Percentiles rank a stretch among this genome's conserved stretches.
Conservation (phyloP, 2,888 invertebrate species). For the Macrosiphum euphorbiae region DNA sequence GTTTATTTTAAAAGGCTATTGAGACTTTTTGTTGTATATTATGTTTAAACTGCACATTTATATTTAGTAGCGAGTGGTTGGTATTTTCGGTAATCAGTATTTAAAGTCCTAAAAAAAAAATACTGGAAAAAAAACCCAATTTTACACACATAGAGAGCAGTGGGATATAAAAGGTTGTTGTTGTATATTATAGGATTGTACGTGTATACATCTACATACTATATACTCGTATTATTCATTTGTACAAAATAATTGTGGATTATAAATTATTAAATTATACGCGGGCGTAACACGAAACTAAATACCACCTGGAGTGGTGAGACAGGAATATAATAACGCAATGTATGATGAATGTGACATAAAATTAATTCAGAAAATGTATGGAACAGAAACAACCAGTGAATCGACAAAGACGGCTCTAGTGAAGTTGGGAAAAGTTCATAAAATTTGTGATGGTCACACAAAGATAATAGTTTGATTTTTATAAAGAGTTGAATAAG, state of each 20-base stretch:
- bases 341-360: background rate
- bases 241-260: background rate
- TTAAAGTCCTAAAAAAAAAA: background rate
- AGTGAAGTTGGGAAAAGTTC: background rate
- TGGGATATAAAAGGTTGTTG: slow-evolving; percentile 24
- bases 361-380: background rate
- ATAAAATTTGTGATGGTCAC: background rate
- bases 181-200: background rate
- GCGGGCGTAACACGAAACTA: background rate
- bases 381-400: background rate
- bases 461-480: background rate
- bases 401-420: background rate
- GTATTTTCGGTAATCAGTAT: background rate
- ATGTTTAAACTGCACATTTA: background rate
- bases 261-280: background rate
- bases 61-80: background rate
- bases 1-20: background rate
- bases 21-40: background rate
- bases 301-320: background rate
- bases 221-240: background rate
- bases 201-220: background rate
- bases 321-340: background rate
- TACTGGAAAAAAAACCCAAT: background rate
- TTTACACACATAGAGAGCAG: background rate
- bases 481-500: background rate